phyloP scores from a whole-genome alignment of 2,888 invertebrate species.

The Peribatodes rhomboidaria region DNA sequence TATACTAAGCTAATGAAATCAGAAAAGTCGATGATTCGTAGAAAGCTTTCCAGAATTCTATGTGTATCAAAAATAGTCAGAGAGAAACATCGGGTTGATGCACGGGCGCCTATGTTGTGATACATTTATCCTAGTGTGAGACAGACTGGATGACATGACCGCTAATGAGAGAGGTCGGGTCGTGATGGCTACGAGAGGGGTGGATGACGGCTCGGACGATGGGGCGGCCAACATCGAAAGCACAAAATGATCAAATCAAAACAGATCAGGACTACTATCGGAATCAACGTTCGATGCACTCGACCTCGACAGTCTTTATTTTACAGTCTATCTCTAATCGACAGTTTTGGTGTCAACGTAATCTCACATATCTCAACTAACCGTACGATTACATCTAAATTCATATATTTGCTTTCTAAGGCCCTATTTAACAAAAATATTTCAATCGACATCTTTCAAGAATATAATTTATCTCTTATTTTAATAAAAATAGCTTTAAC shows the following conservation, averaged over 20 bases:
- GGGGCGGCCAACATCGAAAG: slow-evolving; percentile 84
- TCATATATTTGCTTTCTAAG: slow-evolving; percentile 76
- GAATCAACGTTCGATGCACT: slow-evolving; percentile 78
- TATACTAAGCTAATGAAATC: slow-evolving; percentile 67
- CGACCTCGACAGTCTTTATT: slow-evolving; percentile 83
- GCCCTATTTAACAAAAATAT: slow-evolving; percentile 86
- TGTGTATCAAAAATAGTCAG: slow-evolving; percentile 62
- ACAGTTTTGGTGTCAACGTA: slow-evolving; percentile 77
- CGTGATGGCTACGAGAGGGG: slow-evolving; percentile 71
- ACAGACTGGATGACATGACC: slow-evolving; percentile 77
- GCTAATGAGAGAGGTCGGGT: slow-evolving; percentile 81
- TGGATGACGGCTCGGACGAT: slow-evolving; percentile 74
- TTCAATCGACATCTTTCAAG: slow-evolving; percentile 79
- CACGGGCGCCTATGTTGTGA: slow-evolving; percentile 86
- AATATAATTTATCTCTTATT: slow-evolving; percentile 81
- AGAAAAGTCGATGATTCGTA: slow-evolving; percentile 66
- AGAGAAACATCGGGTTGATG: slow-evolving; percentile 68
- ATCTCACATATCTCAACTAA: slow-evolving; percentile 73
- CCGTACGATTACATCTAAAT: slow-evolving; percentile 81
- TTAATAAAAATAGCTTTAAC: slow-evolving; percentile 84
- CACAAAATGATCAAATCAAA: slow-evolving; percentile 79
- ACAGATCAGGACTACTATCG: slow-evolving; percentile 69
- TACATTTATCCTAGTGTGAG: slow-evolving; percentile 84
- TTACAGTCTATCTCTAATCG: slow-evolving; percentile 77
- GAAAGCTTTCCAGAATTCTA: slow-evolving; percentile 80